phyloP scores from a whole-genome alignment of 1,140 invertebrate species.

The Heliconius congener region DNA sequence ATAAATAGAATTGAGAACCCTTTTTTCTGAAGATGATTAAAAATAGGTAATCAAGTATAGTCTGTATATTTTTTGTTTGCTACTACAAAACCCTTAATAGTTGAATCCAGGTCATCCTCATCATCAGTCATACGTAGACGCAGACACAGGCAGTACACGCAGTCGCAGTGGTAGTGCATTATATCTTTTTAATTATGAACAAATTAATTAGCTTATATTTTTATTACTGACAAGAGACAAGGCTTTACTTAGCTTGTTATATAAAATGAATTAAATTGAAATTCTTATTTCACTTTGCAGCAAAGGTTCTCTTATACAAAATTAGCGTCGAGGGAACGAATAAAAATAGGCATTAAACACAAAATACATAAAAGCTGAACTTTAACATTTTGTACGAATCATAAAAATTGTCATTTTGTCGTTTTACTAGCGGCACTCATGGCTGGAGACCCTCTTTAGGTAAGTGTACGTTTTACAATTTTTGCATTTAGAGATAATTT shows the following conservation, averaged over 20 bases:
- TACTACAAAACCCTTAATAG: too few species aligned
- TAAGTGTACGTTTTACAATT: slow-evolving; percentile 23
- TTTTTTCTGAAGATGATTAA: too few species aligned
- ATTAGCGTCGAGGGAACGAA: slow-evolving; percentile 7
- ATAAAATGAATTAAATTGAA: neutral
- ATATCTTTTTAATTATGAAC: neutral
- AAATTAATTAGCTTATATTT: neutral
- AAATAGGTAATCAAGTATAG: too few species aligned
- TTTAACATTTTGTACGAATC: slow-evolving; percentile 19
- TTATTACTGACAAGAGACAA: neutral
- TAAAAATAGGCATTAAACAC: slow-evolving; percentile 6
- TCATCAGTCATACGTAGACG: too few species aligned
- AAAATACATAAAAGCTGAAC: slow-evolving; percentile 23
- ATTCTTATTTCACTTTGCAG: neutral
- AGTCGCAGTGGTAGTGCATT: neutral
- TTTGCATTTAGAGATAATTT: slow-evolving; percentile 22
- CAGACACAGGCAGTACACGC: too few species aligned
- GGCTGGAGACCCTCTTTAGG: slow-evolving; percentile 21
- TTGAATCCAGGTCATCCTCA: too few species aligned
- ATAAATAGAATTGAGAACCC: too few species aligned
- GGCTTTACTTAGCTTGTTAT: neutral
- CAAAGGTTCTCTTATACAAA: slow-evolving; percentile 1
- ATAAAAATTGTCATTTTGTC: slow-evolving; percentile 27
- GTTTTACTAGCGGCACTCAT: slow-evolving; percentile 28
- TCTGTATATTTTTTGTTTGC: too few species aligned